phyloP scores from a whole-genome alignment of 2,888 invertebrate genomes.

The Cyaniris semiargus region DNA sequence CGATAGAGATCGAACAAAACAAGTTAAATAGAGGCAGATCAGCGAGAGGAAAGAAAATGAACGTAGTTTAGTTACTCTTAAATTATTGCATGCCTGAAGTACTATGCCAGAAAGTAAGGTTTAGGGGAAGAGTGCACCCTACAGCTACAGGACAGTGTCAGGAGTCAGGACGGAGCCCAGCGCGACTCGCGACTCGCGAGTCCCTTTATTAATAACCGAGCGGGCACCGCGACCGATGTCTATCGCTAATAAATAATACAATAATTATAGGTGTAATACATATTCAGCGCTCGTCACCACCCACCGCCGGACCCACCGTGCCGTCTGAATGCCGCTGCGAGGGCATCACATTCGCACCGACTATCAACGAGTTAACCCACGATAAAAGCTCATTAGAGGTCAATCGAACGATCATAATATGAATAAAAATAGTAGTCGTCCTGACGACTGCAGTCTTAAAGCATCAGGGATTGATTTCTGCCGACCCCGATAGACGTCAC shows the following conservation, averaged over 20 bases:
- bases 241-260: constrained; percentile 42
- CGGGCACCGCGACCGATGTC: not conserved
- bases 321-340: not conserved
- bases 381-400: not conserved
- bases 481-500: not conserved
- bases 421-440: not conserved
- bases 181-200: no score
- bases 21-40: not conserved
- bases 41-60: not conserved
- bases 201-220: constrained; percentile 30
- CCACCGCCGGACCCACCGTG: not conserved
- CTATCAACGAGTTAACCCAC: not conserved
- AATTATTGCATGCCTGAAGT: not conserved
- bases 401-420: not conserved
- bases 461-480: not conserved
- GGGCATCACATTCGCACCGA: not conserved
- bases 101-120: no score
- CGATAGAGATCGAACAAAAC: not conserved
- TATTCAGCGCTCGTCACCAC: constrained; percentile 44
- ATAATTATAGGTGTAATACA: constrained; percentile 46
- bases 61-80: not conserved
- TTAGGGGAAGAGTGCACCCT: not conserved
- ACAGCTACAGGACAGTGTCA: not conserved
- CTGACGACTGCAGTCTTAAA: not conserved
- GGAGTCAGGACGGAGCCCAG: not conserved